phyloP scores from a whole-genome alignment of 1,140 invertebrate genomes.

The Eueides isabella region DNA sequence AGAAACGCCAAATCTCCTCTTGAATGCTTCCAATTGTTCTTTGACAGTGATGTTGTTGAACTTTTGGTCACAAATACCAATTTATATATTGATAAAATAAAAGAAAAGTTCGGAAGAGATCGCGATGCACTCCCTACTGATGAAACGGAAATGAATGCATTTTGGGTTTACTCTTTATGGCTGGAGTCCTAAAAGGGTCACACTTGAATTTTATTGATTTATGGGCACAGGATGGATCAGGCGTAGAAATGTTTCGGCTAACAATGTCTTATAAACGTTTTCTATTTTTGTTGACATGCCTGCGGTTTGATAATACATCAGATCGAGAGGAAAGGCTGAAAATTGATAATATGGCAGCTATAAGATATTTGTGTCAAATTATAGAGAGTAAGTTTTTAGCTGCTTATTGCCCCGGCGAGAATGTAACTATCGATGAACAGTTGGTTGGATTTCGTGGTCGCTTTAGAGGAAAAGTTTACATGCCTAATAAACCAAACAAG shows the following conservation, averaged over 20 bases:
- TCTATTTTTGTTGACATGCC: conserved; percentile 50
- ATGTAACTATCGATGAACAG: conserved; percentile 63
- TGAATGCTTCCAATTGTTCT: too few relatives aligned
- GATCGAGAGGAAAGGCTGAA: conserved; percentile 47
- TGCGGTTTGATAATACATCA: conserved; percentile 41
- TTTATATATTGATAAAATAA: conserved; percentile 32
- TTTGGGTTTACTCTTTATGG: conserved; percentile 48
- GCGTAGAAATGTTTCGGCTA: conserved; percentile 53
- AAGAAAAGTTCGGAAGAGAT: conserved; percentile 45
- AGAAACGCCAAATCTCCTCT: too few relatives aligned
- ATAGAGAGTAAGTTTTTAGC: neutral
- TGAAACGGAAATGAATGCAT: conserved; percentile 51
- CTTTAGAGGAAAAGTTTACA: conserved; percentile 41
- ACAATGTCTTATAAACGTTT: conserved; percentile 57
- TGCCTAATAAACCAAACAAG: too few relatives aligned
- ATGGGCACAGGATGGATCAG: conserved; percentile 47
- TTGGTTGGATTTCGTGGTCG: conserved; percentile 50
- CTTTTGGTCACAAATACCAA: too few relatives aligned
- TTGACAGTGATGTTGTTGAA: too few relatives aligned
- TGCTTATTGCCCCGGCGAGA: neutral
- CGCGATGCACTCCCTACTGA: conserved; percentile 44
- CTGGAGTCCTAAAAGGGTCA: conserved; percentile 43
- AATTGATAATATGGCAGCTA: conserved; percentile 57
- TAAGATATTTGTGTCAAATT: conserved; percentile 54
- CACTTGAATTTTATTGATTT: conserved; percentile 43